Base-by-base conservation (phyloP, 2,797 vertebrate species). In the Thaleichthys pacificus region DNA sequence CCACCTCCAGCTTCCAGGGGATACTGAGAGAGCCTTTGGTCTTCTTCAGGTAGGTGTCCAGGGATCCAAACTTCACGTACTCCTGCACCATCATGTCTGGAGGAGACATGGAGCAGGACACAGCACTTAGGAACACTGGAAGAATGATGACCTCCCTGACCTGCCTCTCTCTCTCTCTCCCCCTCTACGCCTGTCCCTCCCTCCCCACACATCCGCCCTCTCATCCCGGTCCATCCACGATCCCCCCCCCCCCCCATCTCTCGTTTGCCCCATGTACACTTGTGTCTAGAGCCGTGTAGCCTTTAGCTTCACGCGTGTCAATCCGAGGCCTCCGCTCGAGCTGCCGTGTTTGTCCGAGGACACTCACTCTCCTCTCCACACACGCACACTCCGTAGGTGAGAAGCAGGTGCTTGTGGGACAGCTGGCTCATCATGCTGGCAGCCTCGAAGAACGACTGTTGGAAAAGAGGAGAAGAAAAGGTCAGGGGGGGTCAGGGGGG, bases 381-480 rank as follows among this genome's bases (percentile, higher is more conserved):
- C 57, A 99, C 97, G 26, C 97, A 98, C 42, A 99, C 95, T 6
- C 98, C 98, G 49, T 96, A 97, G 90, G 95, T 99, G 84, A 98
- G 93, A 74, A 99, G 93, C 80, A 99, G 81, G 86, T 99, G 96
- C 84, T 96, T 98, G 85, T 99, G 95, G 80, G 97, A 97, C 64
- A 98, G 94, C 82, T 99, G 97, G 85, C 96, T 99, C 97, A 99
- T 99, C 96, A 99, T 97, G 84, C 98, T 99, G 84, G 97, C 97
- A 35, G 98, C 97, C 89, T 99, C 97, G 87, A 96, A 98, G 89
- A 99, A 99, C 0, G 97, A 98, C 98, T 99, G 80, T 17, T 68
- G 76, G 35, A 47, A 65, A 62, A 21, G n/a, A 67, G 32, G 42
- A 70, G 51, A 63, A 17, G 11, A 19, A n/a, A 47, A 47, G 42